Evolutionary conservation across 2,888 invertebrate species (phyloP), one percentile per base, ranked within the genome.

Genomic region (Thymelicus sylvestris): DNA sequence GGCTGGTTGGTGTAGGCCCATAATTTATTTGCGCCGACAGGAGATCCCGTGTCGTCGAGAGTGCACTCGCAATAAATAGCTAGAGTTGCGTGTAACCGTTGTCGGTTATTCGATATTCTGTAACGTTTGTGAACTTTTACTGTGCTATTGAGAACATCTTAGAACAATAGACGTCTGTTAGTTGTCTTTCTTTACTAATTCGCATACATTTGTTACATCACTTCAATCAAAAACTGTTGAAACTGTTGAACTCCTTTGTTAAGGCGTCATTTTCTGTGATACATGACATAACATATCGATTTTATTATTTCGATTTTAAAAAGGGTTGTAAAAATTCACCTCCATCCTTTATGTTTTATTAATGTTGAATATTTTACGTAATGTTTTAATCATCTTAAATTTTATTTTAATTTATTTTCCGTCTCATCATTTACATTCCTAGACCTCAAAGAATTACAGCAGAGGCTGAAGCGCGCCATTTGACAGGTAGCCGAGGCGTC

Each of bases 11-110:
- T 77, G 74, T 74, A 77, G 74, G 79, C 83, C 80, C 77, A 89
- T 91, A 87, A 87, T 86, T 91, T 90, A 90, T 84, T 80, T 74
- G 79, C 77, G 66, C 71, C 67, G 87, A 89, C 89, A 84, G 81
- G 80, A 83, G 87, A 87, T 86, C 80, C 85, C 81, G 79, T 87
- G 90, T 91, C 86, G 86, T 81, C 75, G 81, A 77, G 79, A 72
- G 66, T 77, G 80, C 81, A 81, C 78, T 77, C 77, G 84, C 81
- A 83, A 86, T 85, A 88, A 89, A 90, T 90, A 87, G 84, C 83
- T 82, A 81, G 81, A 80, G 81, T 84, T 84, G 83, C 85, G 80
- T 84, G 84, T 83, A 77, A 79, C 78, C 74, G 77, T 80, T 81
- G 73, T 66, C 61, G 78, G 88, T 82, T 85, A 89, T 86, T 80